Evolutionary conservation across 2,797 vertebrate species (phyloP), one percentile per base, ranked within the genome.

Genomic region (Rachycentron canadum): DNA sequence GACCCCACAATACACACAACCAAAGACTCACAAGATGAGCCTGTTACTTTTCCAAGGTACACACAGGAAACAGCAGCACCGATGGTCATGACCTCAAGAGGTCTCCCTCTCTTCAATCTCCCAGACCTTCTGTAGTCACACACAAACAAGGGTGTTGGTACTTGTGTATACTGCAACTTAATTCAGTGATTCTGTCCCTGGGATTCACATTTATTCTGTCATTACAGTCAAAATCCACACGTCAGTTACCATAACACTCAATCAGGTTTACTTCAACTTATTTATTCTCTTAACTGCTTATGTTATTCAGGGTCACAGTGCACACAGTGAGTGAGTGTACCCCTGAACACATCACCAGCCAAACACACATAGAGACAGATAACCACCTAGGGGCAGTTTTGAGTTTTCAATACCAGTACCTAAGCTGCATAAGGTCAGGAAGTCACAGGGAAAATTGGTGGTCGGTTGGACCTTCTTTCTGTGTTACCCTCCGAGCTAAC

Each of bases 231-330:
- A 19, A 38, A 25, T 61, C 41, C 69, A 61, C 26, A 59, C 26
- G 49, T 34, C 23, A 30, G 12, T 52, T 47, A 23, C 13, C 25
- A 58, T n/a, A 43, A 62, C 59, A 52, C 47, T 43, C 34, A 52
- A 55, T 73, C 21, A 25, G 19, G 56, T 75, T 38, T 60, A 60
- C 65, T 84, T 64, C 55, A 34, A 38, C 38, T n/a, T 38, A 52
- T n/a, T 10, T 2, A 26, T 60, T 52, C 41, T 74, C 28, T 12
- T 25, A 23, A 43, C 13, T 53, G 59, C 8, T 49, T 19, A 21
- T 62, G 28, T 58, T 25, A 50, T 56, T 78, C 17, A 30, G n/a
- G 77, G 41, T 50, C n/a, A 21, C 49, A 30, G 58, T 0, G 3
- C 25, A 58, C 12, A 40, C 1, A 32, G 7, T 26, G 7, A 45